Evolutionary conservation across 2,113 vertebrate species (phyloP).

Genomic region (Trichechus manatus): DNA sequence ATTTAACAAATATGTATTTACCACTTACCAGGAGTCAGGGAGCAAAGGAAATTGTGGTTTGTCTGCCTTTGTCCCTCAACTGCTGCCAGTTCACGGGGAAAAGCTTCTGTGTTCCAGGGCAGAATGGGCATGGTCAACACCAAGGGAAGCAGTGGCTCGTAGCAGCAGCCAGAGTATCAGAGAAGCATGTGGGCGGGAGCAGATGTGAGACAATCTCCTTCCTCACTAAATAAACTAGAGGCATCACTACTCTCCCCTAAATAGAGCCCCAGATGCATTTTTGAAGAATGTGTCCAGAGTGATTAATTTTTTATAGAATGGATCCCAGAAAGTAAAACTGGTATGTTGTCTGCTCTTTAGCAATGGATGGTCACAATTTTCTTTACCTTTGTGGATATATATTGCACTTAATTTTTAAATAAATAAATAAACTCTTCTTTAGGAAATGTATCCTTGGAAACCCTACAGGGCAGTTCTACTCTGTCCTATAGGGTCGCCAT

Average conservation of each 20-base stretch:
- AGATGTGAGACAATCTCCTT: neutral
- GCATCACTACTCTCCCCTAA: neutral
- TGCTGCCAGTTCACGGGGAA: fast-evolving
- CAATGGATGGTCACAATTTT: neutral
- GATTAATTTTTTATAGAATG: neutral
- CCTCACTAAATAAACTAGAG: neutral
- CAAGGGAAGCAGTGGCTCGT: neutral
- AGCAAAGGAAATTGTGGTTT: neutral
- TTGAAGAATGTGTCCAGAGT: neutral
- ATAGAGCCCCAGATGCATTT: neutral
- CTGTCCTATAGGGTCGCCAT: too few species aligned
- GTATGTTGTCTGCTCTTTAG: neutral
- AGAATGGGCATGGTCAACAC: fast-evolving
- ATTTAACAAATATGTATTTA: neutral
- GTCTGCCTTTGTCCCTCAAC: neutral
- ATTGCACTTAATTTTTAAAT: neutral
- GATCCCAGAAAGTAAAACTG: neutral
- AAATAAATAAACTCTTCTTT: neutral
- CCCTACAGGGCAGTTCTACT: too few species aligned
- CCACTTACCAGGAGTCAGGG: neutral
- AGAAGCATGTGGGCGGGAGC: neutral
- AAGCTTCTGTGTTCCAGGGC: neutral
- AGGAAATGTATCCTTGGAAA: neutral
- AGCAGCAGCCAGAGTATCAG: neutral
- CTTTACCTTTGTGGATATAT: neutral